Evolutionary conservation across 2,113 vertebrate species (phyloP).

Genomic region (Gadus chalcogrammus): DNA sequence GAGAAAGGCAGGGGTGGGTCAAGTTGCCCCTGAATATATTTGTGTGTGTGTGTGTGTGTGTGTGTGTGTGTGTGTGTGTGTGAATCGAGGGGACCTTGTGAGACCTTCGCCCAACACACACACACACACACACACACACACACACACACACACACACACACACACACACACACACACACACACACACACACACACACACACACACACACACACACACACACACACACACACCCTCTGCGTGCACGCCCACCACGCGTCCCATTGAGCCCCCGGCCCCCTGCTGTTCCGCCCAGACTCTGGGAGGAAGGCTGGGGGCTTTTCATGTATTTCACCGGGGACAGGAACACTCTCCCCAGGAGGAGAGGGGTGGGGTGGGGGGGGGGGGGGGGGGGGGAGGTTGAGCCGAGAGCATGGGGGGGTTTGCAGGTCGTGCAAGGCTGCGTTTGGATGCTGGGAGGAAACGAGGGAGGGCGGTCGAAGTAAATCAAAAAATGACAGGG

Average conservation of each 20-base stretch:
- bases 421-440: slow-evolving; percentile 21
- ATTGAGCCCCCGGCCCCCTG: slow-evolving; percentile 69
- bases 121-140: slow-evolving; percentile 61
- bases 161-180: no score
- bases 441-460: slow-evolving; percentile 40
- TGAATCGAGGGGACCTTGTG: slow-evolving; percentile 71
- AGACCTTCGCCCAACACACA: slow-evolving; percentile 60
- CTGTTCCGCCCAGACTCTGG: slow-evolving; percentile 48
- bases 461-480: slow-evolving; percentile 55
- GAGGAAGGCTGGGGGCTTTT: slow-evolving; percentile 84
- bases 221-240: slow-evolving; percentile 48
- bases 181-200: no score
- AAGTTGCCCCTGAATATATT: slow-evolving; percentile 77
- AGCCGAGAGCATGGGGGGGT: slow-evolving; percentile 23
- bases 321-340: slow-evolving; percentile 76
- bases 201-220: no score
- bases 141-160: no score
- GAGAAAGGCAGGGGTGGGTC: slow-evolving; percentile 47
- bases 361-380: slow-evolving; percentile 29
- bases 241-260: slow-evolving; percentile 20
- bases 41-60: no score
- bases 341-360: slow-evolving; percentile 84
- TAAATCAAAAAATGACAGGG: slow-evolving; percentile 76
- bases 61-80: slow-evolving; percentile 54
- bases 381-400: slow-evolving; percentile 63